Conservation (phyloP, 2,888 invertebrate genomes). For the Tipula helvola region DNA sequence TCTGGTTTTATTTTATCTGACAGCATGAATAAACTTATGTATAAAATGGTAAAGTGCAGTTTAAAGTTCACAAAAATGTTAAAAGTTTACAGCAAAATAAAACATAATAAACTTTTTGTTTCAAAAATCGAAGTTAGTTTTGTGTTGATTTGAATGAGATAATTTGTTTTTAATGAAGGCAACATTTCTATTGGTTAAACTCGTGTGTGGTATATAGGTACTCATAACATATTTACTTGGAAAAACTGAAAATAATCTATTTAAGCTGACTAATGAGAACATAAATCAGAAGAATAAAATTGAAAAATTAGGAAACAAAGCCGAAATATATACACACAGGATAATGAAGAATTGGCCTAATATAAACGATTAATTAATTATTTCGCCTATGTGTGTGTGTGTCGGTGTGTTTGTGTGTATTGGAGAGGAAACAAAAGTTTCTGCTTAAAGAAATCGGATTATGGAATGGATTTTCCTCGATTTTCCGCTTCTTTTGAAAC, state of each 20-base stretch:
- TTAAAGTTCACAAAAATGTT: too few species aligned
- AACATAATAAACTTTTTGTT: too few species aligned
- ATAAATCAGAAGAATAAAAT: not conserved
- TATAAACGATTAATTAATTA: not conserved
- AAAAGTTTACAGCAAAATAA: too few species aligned
- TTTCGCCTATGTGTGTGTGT: not conserved
- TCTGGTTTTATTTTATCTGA: too few species aligned
- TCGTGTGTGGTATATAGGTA: not conserved
- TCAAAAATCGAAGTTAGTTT: too few species aligned
- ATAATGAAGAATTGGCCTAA: not conserved
- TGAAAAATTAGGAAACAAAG: not conserved
- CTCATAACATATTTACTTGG: not conserved
- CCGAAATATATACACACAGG: not conserved
- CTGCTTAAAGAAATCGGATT: not conserved
- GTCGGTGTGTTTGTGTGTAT: not conserved
- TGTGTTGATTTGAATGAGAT: too few species aligned
- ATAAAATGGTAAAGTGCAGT: too few species aligned
- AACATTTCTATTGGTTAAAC: not conserved
- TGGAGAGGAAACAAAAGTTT: not conserved
- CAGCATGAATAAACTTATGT: too few species aligned
- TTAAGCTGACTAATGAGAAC: not conserved
- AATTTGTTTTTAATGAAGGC: too few species aligned
- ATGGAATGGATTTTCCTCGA: not conserved
- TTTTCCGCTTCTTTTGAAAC: not conserved
- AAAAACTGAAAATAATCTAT: not conserved